phyloP scores from a whole-genome alignment of 2,888 invertebrate genomes.

The Endomychus coccineus region DNA sequence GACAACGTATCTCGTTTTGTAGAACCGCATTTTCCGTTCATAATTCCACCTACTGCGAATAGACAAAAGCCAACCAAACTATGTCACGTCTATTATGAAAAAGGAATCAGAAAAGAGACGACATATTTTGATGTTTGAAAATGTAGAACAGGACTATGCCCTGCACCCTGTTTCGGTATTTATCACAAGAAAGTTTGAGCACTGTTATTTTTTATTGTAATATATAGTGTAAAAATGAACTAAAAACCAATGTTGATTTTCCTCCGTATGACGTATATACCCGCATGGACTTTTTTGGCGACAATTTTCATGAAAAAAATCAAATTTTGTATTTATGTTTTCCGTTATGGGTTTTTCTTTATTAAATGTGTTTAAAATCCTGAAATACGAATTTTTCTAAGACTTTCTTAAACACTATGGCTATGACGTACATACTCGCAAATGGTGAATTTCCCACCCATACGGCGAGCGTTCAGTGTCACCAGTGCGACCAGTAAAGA shows the following conservation, averaged over 20 bases:
- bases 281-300: background rate
- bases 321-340: background rate
- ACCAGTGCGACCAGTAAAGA: background rate
- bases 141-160: slow-evolving; percentile 1
- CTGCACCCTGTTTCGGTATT: background rate
- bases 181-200: background rate
- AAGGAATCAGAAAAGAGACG: background rate
- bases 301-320: background rate
- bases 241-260: background rate
- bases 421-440: too few species aligned
- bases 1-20: slow-evolving; percentile 1
- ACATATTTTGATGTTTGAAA: too few species aligned
- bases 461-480: too few species aligned
- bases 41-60: background rate
- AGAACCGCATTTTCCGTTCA: background rate
- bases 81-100: slow-evolving; percentile 1
- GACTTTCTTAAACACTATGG: too few species aligned
- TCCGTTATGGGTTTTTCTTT: background rate
- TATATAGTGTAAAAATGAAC: background rate
- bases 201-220: background rate
- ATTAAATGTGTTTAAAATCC: slow-evolving; percentile 1
- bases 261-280: background rate
- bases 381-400: too few species aligned
- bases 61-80: background rate
- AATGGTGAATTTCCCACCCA: slow-evolving; percentile 1